Evolutionary conservation across 2,113 vertebrate genomes (phyloP).

Genomic region (Carassius gibelio): DNA sequence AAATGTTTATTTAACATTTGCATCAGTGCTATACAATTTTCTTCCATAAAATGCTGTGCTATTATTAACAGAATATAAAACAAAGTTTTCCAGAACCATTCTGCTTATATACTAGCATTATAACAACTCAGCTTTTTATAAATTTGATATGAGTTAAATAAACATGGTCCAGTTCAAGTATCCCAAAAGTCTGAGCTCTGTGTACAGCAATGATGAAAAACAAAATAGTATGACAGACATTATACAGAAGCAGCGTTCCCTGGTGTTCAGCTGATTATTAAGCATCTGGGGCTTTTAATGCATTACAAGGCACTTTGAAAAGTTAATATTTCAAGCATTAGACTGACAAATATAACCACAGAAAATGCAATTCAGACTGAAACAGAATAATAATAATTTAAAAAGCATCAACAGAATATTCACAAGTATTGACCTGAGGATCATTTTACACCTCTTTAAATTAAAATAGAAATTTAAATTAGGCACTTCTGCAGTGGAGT

Average conservation of each 20-base stretch:
- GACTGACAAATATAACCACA: background rate
- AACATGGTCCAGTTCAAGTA: slow-evolving; percentile 92
- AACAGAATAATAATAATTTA: background rate
- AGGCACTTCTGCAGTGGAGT: slow-evolving; percentile 21
- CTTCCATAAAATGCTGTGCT: slow-evolving; percentile 43
- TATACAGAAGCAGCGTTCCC: background rate
- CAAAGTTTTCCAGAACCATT: slow-evolving; percentile 25
- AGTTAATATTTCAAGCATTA: background rate
- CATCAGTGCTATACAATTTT: slow-evolving; percentile 54
- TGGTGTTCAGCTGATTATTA: background rate
- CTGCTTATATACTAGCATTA: slow-evolving; percentile 47
- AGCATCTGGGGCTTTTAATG: background rate
- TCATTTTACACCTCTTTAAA: slow-evolving; percentile 5
- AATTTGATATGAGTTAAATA: slow-evolving; percentile 75
- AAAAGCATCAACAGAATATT: background rate
- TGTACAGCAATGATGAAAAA: slow-evolving; percentile 2
- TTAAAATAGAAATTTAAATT: slow-evolving; percentile 8
- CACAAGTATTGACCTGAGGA: slow-evolving; percentile 42
- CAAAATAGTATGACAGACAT: background rate
- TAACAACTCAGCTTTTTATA: slow-evolving; percentile 48
- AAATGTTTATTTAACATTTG: slow-evolving; percentile 68
- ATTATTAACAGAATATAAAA: slow-evolving; percentile 84
- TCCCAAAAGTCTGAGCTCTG: slow-evolving; percentile 64
- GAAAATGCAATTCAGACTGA: too few species aligned
- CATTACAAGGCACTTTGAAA: slow-evolving; percentile 1